These are phyloP conservation scores for Baronia brevicornis DNA, from an alignment of 2,888 invertebrate genomes.

Conservation along the genomic window DNA sequence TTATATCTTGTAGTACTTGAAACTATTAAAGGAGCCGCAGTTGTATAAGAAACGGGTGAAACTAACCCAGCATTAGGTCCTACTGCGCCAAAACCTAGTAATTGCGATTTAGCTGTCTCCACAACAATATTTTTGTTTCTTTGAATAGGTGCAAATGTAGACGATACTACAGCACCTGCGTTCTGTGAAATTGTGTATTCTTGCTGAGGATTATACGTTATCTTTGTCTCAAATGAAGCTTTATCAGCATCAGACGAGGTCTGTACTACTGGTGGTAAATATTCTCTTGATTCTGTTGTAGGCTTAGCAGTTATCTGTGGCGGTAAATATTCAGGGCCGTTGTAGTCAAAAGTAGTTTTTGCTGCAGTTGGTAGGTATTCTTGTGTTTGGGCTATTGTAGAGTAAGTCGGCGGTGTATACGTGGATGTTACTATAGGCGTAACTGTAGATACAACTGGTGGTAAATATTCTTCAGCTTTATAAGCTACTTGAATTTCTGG, in stretches of 20 bases:
- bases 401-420: constrained; percentile 42
- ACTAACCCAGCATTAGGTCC: constrained; percentile 52
- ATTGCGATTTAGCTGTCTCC: constrained; percentile 52
- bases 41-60: constrained; percentile 48
- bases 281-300: constrained; percentile 13
- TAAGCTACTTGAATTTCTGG: constrained; percentile 60
- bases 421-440: constrained; percentile 26
- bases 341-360: constrained; percentile 29
- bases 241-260: constrained; percentile 21
- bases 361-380: constrained; percentile 27
- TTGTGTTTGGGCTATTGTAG: constrained; percentile 35
- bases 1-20: constrained; percentile 33
- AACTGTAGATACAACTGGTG: constrained; percentile 44
- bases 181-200: constrained; percentile 29
- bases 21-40: constrained; percentile 40
- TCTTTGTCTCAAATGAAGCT: constrained; percentile 22
- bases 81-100: constrained; percentile 49
- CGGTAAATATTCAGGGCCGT: constrained; percentile 51
- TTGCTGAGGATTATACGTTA: constrained; percentile 42
- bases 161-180: constrained; percentile 19
- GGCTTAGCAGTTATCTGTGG: constrained; percentile 35
- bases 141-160: constrained; percentile 32
- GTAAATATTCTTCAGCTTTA: constrained; percentile 59
- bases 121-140: constrained; percentile 57
- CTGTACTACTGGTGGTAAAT: constrained; percentile 19